These are phyloP conservation scores for Lepidurus apus DNA, from an alignment of 1,140 invertebrate species.

Conservation along the genomic window DNA sequence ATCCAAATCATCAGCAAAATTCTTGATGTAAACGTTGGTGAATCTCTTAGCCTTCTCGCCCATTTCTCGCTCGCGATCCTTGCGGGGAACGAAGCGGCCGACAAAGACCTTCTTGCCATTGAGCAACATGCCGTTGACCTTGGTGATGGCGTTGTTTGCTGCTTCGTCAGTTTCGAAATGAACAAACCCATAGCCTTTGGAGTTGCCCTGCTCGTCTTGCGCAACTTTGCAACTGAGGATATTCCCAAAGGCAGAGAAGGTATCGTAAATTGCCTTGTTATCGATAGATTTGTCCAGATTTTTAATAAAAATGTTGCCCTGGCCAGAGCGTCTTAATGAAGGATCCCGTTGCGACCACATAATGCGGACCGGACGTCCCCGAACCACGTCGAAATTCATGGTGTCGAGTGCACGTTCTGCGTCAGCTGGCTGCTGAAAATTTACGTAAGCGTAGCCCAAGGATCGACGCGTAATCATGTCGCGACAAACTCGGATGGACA, in stretches of 20 bases:
- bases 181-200: conserved; percentile 98
- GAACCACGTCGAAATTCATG: conserved; percentile 99
- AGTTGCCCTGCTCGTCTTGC: conserved; percentile 58
- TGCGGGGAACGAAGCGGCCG: conserved; percentile 95
- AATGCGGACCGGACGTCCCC: conserved; percentile 95
- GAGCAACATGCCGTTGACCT: conserved; percentile 86
- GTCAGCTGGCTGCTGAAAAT: conserved; percentile 98
- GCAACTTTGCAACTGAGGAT: conserved; percentile 93
- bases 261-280: conserved; percentile 99
- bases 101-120: conserved; percentile 94
- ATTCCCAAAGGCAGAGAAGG: conserved; percentile 98
- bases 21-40: conserved; percentile 99
- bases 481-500: conserved; percentile 96
- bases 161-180: conserved; percentile 99
- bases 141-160: conserved; percentile 69
- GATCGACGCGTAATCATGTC: conserved; percentile 96
- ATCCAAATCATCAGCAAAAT: conserved; percentile 91
- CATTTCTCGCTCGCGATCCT: conserved; percentile 92
- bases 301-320: conserved; percentile 99
- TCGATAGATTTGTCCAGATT: conserved; percentile 98
- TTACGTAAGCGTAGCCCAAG: conserved; percentile 98
- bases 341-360: conserved; percentile 99
- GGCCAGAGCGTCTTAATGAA: conserved; percentile 93
- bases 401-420: conserved; percentile 76
- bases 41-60: conserved; percentile 96